A percentile compares a stretch with the other conserved stretches of the same genome.
Evolutionary conservation across 1,140 invertebrate genomes (phyloP).

Genomic region (Coptotermes formosanus): DNA sequence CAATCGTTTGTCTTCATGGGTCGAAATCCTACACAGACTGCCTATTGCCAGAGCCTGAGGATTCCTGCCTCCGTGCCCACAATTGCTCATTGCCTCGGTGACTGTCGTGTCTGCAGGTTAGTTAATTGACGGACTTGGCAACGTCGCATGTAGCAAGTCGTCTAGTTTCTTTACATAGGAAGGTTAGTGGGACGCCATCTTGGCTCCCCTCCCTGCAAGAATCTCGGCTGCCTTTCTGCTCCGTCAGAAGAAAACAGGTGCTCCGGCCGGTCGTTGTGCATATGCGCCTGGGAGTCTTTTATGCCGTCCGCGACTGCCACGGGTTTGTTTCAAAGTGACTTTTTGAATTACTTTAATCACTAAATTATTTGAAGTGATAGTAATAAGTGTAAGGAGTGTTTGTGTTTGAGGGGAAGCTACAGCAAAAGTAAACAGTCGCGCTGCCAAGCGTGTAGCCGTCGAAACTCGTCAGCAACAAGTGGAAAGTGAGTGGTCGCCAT

Average conservation of each 20-base stretch:
- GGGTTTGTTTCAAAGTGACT: not conserved
- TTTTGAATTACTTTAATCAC: not conserved
- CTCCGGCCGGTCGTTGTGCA: not conserved
- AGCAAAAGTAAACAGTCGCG: not conserved
- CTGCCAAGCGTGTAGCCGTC: not conserved
- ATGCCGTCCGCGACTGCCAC: not conserved
- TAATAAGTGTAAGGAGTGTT: not conserved
- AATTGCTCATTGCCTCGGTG: not conserved
- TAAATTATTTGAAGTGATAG: not conserved
- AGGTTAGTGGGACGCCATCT: slow-evolving; percentile 17
- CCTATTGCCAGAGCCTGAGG: too few species aligned
- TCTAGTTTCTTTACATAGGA: not conserved
- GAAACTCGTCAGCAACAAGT: not conserved
- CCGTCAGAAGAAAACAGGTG: not conserved
- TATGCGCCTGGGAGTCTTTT: not conserved
- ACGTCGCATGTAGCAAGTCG: not conserved
- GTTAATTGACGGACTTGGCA: not conserved
- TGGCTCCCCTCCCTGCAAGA: slow-evolving; percentile 1
- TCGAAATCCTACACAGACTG: too few species aligned
- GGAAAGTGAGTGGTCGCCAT: not conserved
- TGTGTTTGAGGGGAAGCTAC: not conserved
- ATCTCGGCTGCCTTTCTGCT: not conserved
- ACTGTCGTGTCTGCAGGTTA: not conserved
- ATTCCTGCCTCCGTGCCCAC: not conserved
- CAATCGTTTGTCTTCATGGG: too few species aligned